phyloP scores from a whole-genome alignment of 2,113 vertebrate species.

The Pogonocichla stellata region DNA sequence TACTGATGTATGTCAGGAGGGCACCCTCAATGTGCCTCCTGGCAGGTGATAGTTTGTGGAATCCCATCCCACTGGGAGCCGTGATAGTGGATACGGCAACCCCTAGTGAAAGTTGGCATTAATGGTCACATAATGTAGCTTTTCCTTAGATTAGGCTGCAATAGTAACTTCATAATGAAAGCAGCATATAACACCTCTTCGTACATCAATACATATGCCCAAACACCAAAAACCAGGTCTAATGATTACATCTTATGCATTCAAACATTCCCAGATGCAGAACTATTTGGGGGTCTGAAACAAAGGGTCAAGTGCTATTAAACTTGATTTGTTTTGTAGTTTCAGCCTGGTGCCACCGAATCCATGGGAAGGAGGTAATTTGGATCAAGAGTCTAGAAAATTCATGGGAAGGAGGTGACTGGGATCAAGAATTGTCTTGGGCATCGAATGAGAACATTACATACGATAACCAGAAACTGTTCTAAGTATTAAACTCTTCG shows the following conservation, averaged over 20 bases:
- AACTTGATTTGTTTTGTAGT: neutral
- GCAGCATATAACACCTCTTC: rapidly evolving
- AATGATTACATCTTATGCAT: neutral
- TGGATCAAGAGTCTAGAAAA: neutral
- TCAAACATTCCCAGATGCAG: neutral
- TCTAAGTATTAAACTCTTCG: neutral
- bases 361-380: neutral
- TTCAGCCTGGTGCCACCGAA: neutral
- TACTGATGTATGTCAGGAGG: rapidly evolving
- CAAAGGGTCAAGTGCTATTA: neutral
- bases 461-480: neutral
- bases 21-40: too few relatives aligned
- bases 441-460: neutral
- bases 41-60: neutral
- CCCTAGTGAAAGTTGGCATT: rapidly evolving
- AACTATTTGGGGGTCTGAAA: neutral
- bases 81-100: neutral
- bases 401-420: neutral
- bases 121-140: neutral
- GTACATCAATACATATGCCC: neutral
- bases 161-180: neutral
- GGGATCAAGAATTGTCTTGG: neutral
- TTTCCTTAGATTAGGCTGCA: neutral
- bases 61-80: neutral
- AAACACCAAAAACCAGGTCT: neutral